Base-by-base conservation (phyloP, 2,888 invertebrate genomes). In the Erannis defoliaria region DNA sequence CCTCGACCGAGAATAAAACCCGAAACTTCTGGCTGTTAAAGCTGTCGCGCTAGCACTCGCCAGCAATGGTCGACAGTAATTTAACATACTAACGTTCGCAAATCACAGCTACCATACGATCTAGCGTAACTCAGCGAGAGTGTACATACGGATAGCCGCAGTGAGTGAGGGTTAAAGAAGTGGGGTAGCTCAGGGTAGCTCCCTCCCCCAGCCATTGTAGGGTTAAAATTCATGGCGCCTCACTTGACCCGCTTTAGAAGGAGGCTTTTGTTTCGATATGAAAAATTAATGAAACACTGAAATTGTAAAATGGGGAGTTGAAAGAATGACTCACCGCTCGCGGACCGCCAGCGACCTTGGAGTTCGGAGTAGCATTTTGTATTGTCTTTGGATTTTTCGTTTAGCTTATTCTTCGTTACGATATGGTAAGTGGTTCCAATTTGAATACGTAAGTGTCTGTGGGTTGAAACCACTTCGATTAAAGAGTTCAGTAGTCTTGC, bases 201-300 rank as follows among this genome's bases (percentile, higher is more conserved):
- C n/a, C n/a, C 26, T 42, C 45, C 62, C 35, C 40, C 66, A 8
- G 55, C 59, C 31, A 77, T 77, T 73, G 83, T 78, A 69, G 76
- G 76, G 71, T 78, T 80, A 76, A 62, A 82, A 80, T 81, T 78
- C 83, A 79, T 76, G 75, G 72, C 76, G 75, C 65, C 14, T 70
- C 82, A 73, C 89, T 89, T 85, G 89, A 89, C 89, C 90, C 75
- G 78, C 72, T 87, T 89, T 76, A 69, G 70, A 78, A 81, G 77
- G 74, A 81, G 77, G 75, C 89, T 85, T 85, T 90, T 90, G 90
- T 90, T 88, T 89, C 88, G 84, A 89, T 88, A 86, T 86, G 86
- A 89, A 87, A 88, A 86, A 89, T 85, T 85, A 88, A 81, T 76
- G 75, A 71, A 74, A 78, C 66, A 54, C 66, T 72, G 73, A 73